phyloP scores from a whole-genome alignment of 1,140 invertebrate species.

The Aphaenogaster rudis region DNA sequence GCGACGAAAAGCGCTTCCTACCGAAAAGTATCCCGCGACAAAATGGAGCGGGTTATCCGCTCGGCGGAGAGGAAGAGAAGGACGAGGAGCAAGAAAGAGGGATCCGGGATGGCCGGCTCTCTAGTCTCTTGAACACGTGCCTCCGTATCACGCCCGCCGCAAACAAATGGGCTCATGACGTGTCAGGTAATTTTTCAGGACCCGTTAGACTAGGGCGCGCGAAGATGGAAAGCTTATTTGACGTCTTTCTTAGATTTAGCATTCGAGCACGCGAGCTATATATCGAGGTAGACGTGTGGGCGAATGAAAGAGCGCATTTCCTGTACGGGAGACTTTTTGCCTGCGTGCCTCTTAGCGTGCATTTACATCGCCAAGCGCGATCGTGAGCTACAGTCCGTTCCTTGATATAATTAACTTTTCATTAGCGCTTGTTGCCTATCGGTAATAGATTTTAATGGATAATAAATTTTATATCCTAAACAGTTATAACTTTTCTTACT shows the following conservation, averaged over 20 bases:
- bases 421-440: background rate
- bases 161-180: conserved; percentile 45
- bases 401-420: conserved; percentile 19
- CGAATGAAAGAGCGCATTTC: conserved; percentile 16
- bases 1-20: conserved; percentile 60
- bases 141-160: conserved; percentile 27
- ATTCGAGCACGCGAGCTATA: background rate
- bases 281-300: conserved; percentile 2
- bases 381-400: background rate
- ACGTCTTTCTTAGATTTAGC: conserved; percentile 30
- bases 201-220: conserved; percentile 16
- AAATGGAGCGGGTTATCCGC: conserved; percentile 38
- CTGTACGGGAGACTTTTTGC: conserved; percentile 29
- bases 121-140: conserved; percentile 28
- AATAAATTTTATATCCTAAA: background rate
- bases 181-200: conserved; percentile 47
- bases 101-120: background rate
- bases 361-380: background rate
- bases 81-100: background rate
- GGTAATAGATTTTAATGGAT: background rate
- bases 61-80: too few species aligned
- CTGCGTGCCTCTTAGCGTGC: background rate
- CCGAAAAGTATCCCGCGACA: conserved; percentile 55
- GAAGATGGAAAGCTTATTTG: conserved; percentile 13
- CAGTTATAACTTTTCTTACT: background rate